These are phyloP conservation scores for Sardinella longiceps DNA, from an alignment of 2,797 vertebrate genomes.

Conservation along the genomic window DNA sequence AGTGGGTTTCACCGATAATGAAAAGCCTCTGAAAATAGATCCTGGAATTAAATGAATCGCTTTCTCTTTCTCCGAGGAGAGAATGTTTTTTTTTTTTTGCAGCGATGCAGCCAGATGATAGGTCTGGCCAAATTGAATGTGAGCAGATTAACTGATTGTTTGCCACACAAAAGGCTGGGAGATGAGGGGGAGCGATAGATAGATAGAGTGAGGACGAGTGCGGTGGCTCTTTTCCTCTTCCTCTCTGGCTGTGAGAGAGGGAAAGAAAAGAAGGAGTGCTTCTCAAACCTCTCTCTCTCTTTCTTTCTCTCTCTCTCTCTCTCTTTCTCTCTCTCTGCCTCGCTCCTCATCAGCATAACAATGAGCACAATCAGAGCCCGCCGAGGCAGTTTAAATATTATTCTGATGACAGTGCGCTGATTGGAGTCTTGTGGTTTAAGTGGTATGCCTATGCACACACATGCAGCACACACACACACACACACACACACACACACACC, in stretches of 20 bases:
- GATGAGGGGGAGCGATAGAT: slow-evolving; percentile 49
- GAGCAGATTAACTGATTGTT: slow-evolving; percentile 56
- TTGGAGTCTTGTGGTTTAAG: slow-evolving; percentile 48
- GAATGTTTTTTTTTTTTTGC: too few species aligned
- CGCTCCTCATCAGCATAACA: slow-evolving; percentile 55
- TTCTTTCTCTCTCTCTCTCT: slow-evolving; percentile 23
- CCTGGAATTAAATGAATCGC: slow-evolving; percentile 38
- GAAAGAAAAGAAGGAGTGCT: background rate
- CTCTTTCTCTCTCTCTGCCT: slow-evolving; percentile 20
- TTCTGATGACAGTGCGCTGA: slow-evolving; percentile 49
- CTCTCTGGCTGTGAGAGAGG: slow-evolving; percentile 3
- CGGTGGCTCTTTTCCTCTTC: slow-evolving; percentile 1
- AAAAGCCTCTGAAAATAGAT: slow-evolving; percentile 62
- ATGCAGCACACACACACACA: slow-evolving; percentile 33
- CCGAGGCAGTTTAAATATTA: slow-evolving; percentile 47
- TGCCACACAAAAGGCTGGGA: slow-evolving; percentile 44
- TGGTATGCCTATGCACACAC: slow-evolving; percentile 29
- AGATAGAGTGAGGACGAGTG: too few species aligned
- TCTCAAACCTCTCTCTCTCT: background rate
- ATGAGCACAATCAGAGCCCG: slow-evolving; percentile 53
- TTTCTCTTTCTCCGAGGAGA: slow-evolving; percentile 26
- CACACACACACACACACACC: slow-evolving; percentile 23
- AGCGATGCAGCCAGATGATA: slow-evolving; percentile 44
- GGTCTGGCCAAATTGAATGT: slow-evolving; percentile 54
- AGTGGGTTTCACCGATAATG: slow-evolving; percentile 60